Percentiles rank a stretch among this genome's conserved stretches.
These are phyloP conservation scores for Probosciger aterrimus DNA, from an alignment of 2,113 vertebrate species.

Conservation along the genomic window DNA sequence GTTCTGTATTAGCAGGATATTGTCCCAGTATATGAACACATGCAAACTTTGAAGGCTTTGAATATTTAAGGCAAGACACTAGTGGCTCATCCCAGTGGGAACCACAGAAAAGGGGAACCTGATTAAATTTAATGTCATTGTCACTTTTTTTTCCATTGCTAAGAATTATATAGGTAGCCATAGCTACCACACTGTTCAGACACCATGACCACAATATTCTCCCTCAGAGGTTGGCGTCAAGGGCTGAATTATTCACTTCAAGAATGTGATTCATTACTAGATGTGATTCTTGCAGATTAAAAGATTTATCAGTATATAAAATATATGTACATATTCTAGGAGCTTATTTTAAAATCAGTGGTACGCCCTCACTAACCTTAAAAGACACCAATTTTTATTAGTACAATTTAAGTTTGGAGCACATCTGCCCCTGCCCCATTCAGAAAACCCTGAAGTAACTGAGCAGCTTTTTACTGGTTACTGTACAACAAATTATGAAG, in stretches of 20 bases:
- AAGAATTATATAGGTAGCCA: constrained; percentile 97
- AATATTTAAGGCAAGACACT: constrained; percentile 85
- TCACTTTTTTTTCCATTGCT: constrained; percentile 87
- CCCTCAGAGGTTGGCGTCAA: constrained; percentile 82
- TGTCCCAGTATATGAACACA: constrained; percentile 80
- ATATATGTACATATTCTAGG: constrained; percentile 24
- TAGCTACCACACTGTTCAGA: constrained; percentile 89
- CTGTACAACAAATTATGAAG: background rate
- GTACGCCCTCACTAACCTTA: background rate
- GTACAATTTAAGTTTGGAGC: background rate
- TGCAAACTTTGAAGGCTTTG: constrained; percentile 82
- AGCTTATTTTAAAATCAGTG: background rate
- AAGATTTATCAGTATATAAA: constrained; percentile 72
- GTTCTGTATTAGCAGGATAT: constrained; percentile 82
- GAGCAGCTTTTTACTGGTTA: background rate
- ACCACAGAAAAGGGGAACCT: constrained; percentile 91
- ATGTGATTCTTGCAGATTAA: constrained; percentile 72
- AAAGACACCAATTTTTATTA: background rate
- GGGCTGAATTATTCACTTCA: constrained; percentile 81
- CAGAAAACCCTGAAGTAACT: background rate
- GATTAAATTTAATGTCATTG: constrained; percentile 99
- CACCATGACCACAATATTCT: constrained; percentile 91
- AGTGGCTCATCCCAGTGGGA: constrained; percentile 89
- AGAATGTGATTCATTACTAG: constrained; percentile 80
- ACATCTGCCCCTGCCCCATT: background rate